These are phyloP conservation scores for Habroteleia sp. DNA, from an alignment of 2,888 invertebrate species.

Conservation along the genomic window DNA sequence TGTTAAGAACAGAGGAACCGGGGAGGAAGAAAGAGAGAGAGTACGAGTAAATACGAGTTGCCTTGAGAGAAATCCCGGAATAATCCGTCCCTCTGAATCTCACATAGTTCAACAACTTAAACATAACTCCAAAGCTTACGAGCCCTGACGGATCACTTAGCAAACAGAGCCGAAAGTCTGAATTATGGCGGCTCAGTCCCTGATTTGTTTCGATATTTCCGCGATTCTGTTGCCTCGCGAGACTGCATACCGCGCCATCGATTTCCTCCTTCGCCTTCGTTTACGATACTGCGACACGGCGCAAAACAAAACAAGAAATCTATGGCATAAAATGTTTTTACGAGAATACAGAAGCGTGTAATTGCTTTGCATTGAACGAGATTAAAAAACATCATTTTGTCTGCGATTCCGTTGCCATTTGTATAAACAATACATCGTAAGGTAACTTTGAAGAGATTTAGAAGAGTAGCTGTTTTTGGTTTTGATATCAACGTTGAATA, in stretches of 20 bases:
- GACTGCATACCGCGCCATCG: conserved; percentile 51
- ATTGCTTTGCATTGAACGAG: no score
- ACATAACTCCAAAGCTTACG: conserved; percentile 79
- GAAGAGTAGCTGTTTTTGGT: no score
- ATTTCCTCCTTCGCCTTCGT: conserved; percentile 60
- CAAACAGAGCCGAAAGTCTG: conserved; percentile 78
- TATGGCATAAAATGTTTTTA: no score
- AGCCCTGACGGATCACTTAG: conserved; percentile 78
- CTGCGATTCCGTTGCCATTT: no score
- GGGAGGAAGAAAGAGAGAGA: conserved; percentile 33
- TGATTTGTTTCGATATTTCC: conserved; percentile 80
- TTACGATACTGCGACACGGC: conserved; percentile 31
- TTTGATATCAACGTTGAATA: no score
- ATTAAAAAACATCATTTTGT: no score
- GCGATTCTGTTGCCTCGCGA: conserved; percentile 71
- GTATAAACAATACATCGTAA: no score
- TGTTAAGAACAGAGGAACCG: conserved; percentile 19
- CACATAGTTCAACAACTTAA: conserved; percentile 78
- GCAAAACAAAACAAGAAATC: conserved; percentile 35
- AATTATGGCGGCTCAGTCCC: conserved; percentile 77
- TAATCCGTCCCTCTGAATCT: conserved; percentile 73
- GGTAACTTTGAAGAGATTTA: no score
- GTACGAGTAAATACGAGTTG: conserved; percentile 61
- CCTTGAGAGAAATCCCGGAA: conserved; percentile 72
- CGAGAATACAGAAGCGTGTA: no score